These are phyloP conservation scores for Prinia subflava DNA, from an alignment of 2,113 vertebrate species.

Conservation along the genomic window DNA sequence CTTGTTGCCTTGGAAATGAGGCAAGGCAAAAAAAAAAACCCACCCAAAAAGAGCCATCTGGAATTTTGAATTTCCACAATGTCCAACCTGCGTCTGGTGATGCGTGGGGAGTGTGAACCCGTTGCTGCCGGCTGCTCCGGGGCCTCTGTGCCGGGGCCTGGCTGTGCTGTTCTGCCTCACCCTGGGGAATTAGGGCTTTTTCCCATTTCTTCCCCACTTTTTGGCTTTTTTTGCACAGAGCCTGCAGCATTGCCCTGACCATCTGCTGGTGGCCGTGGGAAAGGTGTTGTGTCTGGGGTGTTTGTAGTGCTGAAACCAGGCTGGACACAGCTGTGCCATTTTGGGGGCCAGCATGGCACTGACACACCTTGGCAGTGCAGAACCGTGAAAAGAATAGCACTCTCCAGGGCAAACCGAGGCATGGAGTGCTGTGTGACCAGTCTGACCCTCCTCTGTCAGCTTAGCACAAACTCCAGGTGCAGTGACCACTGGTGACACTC, in stretches of 20 bases:
- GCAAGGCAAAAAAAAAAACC: constrained; percentile 40
- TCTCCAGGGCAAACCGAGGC: neutral
- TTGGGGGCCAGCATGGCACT: neutral
- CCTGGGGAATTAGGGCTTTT: neutral
- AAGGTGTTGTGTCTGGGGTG: accelerated
- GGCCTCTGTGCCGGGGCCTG: neutral
- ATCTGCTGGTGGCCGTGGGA: neutral
- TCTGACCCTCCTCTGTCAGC: neutral
- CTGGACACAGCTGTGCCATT: accelerated
- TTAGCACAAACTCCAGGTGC: neutral
- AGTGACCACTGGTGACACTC: neutral
- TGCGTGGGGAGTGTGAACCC: neutral
- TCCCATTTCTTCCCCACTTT: neutral
- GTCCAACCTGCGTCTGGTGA: neutral
- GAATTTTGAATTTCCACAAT: constrained; percentile 49
- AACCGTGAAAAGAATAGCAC: neutral
- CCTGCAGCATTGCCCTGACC: neutral
- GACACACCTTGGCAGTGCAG: neutral
- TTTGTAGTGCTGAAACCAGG: neutral
- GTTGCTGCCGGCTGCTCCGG: neutral
- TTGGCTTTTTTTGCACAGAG: neutral
- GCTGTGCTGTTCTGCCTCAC: neutral
- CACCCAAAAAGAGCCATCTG: constrained; percentile 52
- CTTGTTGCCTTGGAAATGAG: constrained; percentile 73
- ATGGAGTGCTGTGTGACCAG: accelerated